These are phyloP conservation scores for Pelobates fuscus DNA, from an alignment of 2,113 vertebrate species.

Conservation along the genomic window DNA sequence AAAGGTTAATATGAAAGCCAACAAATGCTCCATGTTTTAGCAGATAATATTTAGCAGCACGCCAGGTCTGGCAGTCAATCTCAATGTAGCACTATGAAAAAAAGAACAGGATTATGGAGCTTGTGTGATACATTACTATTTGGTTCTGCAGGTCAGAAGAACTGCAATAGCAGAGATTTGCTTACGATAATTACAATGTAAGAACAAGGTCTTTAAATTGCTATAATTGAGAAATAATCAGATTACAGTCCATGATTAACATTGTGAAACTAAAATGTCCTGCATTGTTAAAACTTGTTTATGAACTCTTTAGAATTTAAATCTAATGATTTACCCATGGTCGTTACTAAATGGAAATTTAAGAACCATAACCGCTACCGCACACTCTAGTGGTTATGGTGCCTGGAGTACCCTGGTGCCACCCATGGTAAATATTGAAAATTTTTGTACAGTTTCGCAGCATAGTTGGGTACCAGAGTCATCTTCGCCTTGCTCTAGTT, in stretches of 20 bases:
- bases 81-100: not conserved
- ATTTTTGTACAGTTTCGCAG: no score
- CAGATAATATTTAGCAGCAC: conserved; percentile 12
- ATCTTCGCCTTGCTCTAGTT: no score
- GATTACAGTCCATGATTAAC: conserved; percentile 7
- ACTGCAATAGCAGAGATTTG: conserved; percentile 19
- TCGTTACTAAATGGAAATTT: not conserved
- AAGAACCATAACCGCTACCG: no score
- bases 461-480: no score
- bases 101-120: conserved; percentile 18
- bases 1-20: conserved; percentile 26
- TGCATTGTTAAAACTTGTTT: conserved; percentile 4
- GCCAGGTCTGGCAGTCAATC: conserved; percentile 10
- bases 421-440: no score
- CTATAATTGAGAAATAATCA: conserved; percentile 4
- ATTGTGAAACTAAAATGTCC: not conserved
- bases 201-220: conserved; percentile 13
- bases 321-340: conserved; percentile 6
- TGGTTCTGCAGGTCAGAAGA: conserved; percentile 2
- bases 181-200: conserved; percentile 26
- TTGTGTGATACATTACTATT: conserved; percentile 18
- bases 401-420: no score
- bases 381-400: no score
- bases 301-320: conserved; percentile 3
- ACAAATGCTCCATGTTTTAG: conserved; percentile 28